A percentile compares a stretch with the other conserved stretches of the same genome.
These are phyloP conservation scores for Argyra leucocephala DNA, from an alignment of 2,888 invertebrate genomes.

Conservation along the genomic window DNA sequence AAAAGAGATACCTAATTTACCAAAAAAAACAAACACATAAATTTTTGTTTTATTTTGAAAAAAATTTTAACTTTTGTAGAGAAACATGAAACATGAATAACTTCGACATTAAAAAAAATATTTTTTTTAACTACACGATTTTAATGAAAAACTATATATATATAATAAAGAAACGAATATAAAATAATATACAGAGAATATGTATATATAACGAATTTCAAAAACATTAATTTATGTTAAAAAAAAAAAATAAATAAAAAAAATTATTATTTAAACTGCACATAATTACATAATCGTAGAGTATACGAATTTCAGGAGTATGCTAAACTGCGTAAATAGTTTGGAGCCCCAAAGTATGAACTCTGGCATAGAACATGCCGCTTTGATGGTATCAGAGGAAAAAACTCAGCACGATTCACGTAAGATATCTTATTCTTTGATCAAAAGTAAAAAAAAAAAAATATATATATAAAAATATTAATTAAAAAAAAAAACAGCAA, in stretches of 20 bases:
- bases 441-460: conserved; percentile 21
- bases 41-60: too few species aligned
- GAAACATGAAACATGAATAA: too few species aligned
- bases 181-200: neutral
- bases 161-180: neutral
- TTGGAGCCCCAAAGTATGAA: conserved; percentile 78
- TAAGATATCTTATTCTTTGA: conserved; percentile 48
- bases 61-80: too few species aligned
- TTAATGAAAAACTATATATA: too few species aligned
- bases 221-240: conserved; percentile 11
- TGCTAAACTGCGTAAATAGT: conserved; percentile 91
- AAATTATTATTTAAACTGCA: conserved; percentile 37
- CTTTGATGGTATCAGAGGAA: conserved; percentile 67
- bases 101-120: too few species aligned
- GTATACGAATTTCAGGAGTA: conserved; percentile 68
- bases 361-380: conserved; percentile 64
- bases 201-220: neutral
- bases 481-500: neutral
- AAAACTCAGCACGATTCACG: conserved; percentile 71
- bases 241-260: conserved; percentile 22
- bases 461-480: conserved; percentile 17
- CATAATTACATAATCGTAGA: conserved; percentile 47
- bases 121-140: too few species aligned
- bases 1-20: too few species aligned
- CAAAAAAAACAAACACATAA: too few species aligned